Percentiles rank a stretch among this genome's conserved stretches.
Evolutionary conservation across 2,888 invertebrate genomes (phyloP).

Genomic region (Hemistola chrysoprasaria): DNA sequence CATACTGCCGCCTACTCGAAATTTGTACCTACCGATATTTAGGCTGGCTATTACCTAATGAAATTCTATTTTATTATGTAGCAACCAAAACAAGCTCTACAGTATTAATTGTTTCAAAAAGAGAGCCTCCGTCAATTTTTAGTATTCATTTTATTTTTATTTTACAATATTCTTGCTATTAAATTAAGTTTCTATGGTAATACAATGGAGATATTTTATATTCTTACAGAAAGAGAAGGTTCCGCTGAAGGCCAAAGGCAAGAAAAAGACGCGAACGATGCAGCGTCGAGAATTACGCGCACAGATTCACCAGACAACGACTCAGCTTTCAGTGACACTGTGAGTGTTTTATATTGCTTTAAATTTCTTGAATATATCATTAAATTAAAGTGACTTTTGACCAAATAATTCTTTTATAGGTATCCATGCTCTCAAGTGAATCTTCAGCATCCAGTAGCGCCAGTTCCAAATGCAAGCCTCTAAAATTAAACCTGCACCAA

Average conservation of each 20-base stretch:
- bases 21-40: no score
- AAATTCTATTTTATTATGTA: no score
- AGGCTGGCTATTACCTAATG: no score
- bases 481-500: slow-evolving; percentile 64
- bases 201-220: no score
- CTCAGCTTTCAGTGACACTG: slow-evolving; percentile 98
- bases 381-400: no score
- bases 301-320: slow-evolving; percentile 98
- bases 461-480: slow-evolving; percentile 80
- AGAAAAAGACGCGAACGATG: slow-evolving; percentile 62
- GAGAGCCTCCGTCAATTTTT: no score
- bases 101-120: no score
- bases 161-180: background rate
- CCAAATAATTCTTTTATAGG: slow-evolving; percentile 48
- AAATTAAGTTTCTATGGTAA: background rate
- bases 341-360: slow-evolving; percentile 86
- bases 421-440: slow-evolving; percentile 95
- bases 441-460: slow-evolving; percentile 96
- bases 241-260: slow-evolving; percentile 45
- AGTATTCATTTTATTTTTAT: background rate
- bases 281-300: slow-evolving; percentile 73
- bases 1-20: no score
- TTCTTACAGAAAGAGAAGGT: slow-evolving; percentile 40
- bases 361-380: no score
- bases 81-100: no score